Evolutionary conservation across 92 coral and sea anemone genomes (phyloP), one percentile per base, ranked within the genome.

Genomic region (Parazoanthus swiftii): DNA sequence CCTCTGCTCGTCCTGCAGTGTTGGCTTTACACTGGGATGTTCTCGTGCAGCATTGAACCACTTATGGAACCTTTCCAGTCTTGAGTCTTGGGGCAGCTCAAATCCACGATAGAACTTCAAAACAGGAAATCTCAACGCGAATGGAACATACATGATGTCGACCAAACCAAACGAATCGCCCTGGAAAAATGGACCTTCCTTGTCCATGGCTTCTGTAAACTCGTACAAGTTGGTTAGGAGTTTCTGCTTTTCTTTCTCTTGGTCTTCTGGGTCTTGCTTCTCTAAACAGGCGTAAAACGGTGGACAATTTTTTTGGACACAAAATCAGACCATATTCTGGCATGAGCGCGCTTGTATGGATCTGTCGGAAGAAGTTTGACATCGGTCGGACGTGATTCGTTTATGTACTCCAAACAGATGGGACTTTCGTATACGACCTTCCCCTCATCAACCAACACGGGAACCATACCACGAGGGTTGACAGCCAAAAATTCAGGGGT

Each of bases 301-400:
- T 10, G 93, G 92, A 37, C 91, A 72, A 94, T 81, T 84, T 93
- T 94, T 85, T 89, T 94, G 39, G 88, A n/a, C 26, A 94, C 74
- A 79, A 94, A 94, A 80, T 93, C 95, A 14, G 94, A 95, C 98
- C 98, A 94, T 21, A 94, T 93, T 33, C 93, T 92, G n/a, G 94
- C 94, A 79, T 91, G 80, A 80, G 98, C 98, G 10, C 93, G 90
- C 46, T 91, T 74, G 74, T 80, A 93, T 37, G 98, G 95, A 66
- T 93, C 95, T 80, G 84, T 80, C 6, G 95, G 95, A 23, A 94
- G 81, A 75, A 94, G 72, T 26, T 82, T 82, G 2, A 87, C 91
- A 63, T 51, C 92, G 21, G 75, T 74, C 8, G 92, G 76, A 86
- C 91, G 93, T 33, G 91, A 93, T 48, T 94, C 98, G 51, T 94